Evolutionary conservation across 1,140 invertebrate species (phyloP).

Genomic region (Tigriopus japonicus): DNA sequence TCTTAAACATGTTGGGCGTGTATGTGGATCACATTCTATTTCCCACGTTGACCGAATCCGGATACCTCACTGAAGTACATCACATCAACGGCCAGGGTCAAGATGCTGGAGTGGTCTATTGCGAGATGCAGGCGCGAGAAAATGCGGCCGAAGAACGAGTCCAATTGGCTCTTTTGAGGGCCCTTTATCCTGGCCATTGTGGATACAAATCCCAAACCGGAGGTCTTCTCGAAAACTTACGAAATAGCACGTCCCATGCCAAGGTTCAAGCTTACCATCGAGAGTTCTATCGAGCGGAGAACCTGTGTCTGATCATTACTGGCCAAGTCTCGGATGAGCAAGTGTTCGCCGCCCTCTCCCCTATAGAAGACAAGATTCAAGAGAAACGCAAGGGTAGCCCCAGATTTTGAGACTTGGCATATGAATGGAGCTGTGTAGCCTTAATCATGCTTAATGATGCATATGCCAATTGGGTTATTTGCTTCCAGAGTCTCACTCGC

Average conservation of each 20-base stretch:
- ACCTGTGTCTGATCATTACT: conserved; percentile 60
- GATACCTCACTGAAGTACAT: conserved; percentile 72
- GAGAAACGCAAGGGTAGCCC: background rate
- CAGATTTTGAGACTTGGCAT: too few relatives aligned
- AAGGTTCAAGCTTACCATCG: conserved; percentile 65
- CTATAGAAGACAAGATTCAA: conserved; percentile 53
- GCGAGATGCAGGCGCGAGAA: conserved; percentile 73
- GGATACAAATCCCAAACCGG: conserved; percentile 69
- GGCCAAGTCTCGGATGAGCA: conserved; percentile 55
- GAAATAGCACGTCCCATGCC: conserved; percentile 53
- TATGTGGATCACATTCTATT: conserved; percentile 76
- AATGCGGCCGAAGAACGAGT: conserved; percentile 47
- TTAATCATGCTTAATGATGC: too few relatives aligned
- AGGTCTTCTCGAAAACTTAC: conserved; percentile 60
- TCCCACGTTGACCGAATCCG: conserved; percentile 48
- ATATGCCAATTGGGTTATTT: too few relatives aligned
- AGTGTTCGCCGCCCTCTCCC: conserved; percentile 48
- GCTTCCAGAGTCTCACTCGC: background rate
- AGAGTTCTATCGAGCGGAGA: conserved; percentile 70
- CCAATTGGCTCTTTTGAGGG: conserved; percentile 38
- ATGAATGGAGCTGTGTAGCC: too few relatives aligned
- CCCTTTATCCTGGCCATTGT: conserved; percentile 54
- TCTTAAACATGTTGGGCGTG: conserved; percentile 66
- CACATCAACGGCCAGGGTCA: conserved; percentile 68
- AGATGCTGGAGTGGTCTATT: conserved; percentile 79